Base-by-base conservation (phyloP, 2,888 invertebrate species). In the Magallana nippona region DNA sequence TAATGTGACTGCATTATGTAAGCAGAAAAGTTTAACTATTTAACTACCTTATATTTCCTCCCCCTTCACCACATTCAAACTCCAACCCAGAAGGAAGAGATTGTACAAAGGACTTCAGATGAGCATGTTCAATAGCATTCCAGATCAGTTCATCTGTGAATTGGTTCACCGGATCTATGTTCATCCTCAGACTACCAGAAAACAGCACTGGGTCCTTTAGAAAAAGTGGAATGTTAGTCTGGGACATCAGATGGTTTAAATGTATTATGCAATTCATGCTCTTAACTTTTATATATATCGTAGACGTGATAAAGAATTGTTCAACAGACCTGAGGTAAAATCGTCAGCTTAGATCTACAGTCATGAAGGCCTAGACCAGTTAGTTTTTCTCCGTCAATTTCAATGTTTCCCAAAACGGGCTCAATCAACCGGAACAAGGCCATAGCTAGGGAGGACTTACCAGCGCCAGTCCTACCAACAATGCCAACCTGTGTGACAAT, bases 151-250 rank as follows among this genome's bases (percentile, higher is more conserved):
- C 96, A 92, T 99, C 99, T 1, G 95, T 94, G 94, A 97, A 96
- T 1, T 94, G 94, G 89, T 96, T 95, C 94, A 98, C 97, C 2
- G 99, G 99, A 95, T 99, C 99, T 87, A 99, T 95, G 95, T 99
- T 99, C 95, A 97, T 96, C 82, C 98, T 96, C 89, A 99, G 95
- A 10, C 96, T 96, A 81, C 98, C 98, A 22, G 98, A 98, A 95
- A 99, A 99, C 86, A 99, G 95, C 79, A 98, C 97, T 0, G 98
- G 98, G 95, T 99, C 99, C 95, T 99, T 86, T 5, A 1, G 62
- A 19, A n/a, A 60, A 19, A 44, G 44, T 44, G 8, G 44, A 44
- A 44, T 44, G 44, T 44, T 44, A 44, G 8, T 5, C 8, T 44
- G 44, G 44, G 44, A 44, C 27, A 27, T 44, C 5, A 32, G 32